phyloP scores from a whole-genome alignment of 2,888 invertebrate genomes.

The Mechanitis messenoides region DNA sequence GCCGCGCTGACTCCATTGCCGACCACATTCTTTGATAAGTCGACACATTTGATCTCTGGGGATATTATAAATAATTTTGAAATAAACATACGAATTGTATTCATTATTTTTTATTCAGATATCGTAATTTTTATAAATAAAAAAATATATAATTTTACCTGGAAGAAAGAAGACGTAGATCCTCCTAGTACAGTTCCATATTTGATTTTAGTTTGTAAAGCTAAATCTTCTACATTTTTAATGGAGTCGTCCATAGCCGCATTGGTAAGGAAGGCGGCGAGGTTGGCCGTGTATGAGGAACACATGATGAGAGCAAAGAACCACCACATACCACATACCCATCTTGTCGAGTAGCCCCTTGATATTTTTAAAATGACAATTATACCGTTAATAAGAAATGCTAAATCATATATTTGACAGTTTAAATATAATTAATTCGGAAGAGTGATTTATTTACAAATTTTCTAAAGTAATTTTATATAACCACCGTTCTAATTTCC shows the following conservation, averaged over 20 bases:
- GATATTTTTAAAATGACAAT: neutral
- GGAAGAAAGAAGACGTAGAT: slow-evolving; percentile 93
- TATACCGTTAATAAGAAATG: too few species aligned
- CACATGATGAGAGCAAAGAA: slow-evolving; percentile 96
- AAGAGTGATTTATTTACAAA: too few species aligned
- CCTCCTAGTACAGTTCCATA: slow-evolving; percentile 95
- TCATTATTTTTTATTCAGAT: too few species aligned
- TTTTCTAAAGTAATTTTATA: too few species aligned
- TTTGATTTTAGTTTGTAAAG: slow-evolving; percentile 95
- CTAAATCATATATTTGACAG: too few species aligned
- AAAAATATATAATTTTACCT: slow-evolving; percentile 65
- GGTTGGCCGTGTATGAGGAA: slow-evolving; percentile 95
- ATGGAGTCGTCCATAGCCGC: slow-evolving; percentile 93
- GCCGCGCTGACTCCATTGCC: slow-evolving; percentile 89
- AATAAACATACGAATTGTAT: too few species aligned
- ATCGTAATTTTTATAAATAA: neutral
- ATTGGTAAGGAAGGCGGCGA: slow-evolving; percentile 94
- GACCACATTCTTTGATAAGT: slow-evolving; percentile 95
- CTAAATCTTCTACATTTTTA: slow-evolving; percentile 93
- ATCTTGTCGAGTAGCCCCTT: slow-evolving; percentile 92
- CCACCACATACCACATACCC: slow-evolving; percentile 97
- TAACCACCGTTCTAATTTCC: neutral
- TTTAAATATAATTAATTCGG: neutral
- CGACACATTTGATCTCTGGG: slow-evolving; percentile 89
- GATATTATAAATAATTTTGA: slow-evolving; percentile 21